A percentile compares a stretch with the other conserved stretches of the same genome.
These are phyloP conservation scores for Calephelis perditalis DNA, from an alignment of 2,888 invertebrate genomes.

Conservation along the genomic window DNA sequence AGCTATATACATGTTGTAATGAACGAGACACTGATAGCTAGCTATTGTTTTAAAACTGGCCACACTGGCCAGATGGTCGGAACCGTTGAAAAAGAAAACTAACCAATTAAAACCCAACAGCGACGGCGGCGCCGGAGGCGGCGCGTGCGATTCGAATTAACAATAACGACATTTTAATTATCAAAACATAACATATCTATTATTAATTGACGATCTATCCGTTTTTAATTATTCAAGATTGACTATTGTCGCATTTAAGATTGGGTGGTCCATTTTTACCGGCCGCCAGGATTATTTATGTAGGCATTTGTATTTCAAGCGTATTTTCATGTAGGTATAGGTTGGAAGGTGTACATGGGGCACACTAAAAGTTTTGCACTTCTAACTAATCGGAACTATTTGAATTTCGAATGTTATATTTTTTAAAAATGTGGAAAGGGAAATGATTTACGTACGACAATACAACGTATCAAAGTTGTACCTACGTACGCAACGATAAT, in stretches of 20 bases:
- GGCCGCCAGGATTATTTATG: too few species aligned
- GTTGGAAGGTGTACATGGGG: too few species aligned
- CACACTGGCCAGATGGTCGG: constrained; percentile 14
- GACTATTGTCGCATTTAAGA: not conserved
- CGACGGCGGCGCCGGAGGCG: constrained; percentile 42
- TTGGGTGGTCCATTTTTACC: not conserved
- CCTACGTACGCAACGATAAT: too few species aligned
- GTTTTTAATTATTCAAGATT: constrained; percentile 17
- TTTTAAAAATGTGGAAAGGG: too few species aligned
- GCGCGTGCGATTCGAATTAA: constrained; percentile 52
- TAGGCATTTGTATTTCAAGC: too few species aligned
- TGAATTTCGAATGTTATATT: too few species aligned
- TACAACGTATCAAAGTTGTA: too few species aligned
- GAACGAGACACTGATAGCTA: not conserved
- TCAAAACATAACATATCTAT: constrained; percentile 51
- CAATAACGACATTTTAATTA: constrained; percentile 56
- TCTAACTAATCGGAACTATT: too few species aligned
- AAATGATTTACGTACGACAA: too few species aligned
- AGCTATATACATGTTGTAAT: too few species aligned
- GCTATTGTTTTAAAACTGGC: not conserved
- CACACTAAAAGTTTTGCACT: too few species aligned
- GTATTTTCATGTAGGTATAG: too few species aligned
- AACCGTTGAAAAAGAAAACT: constrained; percentile 20
- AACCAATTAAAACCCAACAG: constrained; percentile 7
- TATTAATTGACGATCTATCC: constrained; percentile 38